phyloP scores from a whole-genome alignment of 2,113 vertebrate species.

The Thinocorus orbignyianus region DNA sequence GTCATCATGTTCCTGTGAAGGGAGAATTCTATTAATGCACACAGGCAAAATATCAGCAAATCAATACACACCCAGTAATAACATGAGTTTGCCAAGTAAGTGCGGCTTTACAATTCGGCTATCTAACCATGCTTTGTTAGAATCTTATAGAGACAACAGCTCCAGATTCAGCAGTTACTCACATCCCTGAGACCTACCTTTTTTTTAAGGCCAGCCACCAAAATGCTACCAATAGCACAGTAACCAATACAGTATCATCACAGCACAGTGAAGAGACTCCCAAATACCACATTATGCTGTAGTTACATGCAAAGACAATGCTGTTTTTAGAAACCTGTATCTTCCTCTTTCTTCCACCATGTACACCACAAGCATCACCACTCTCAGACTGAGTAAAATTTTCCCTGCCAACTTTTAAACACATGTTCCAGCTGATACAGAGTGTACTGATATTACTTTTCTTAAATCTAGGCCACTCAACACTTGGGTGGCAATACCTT shows the following conservation, averaged over 20 bases:
- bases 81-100: accelerated
- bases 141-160: background rate
- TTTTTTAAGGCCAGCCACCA: background rate
- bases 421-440: background rate
- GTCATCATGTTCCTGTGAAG: conserved; percentile 87
- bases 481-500: background rate
- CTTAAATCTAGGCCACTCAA: background rate
- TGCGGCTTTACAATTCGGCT: background rate
- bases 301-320: background rate
- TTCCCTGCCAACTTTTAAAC: background rate
- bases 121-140: background rate
- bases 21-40: background rate
- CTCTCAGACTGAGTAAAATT: background rate
- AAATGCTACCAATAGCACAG: background rate
- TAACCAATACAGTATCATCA: background rate
- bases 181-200: background rate
- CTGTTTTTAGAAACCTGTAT: accelerated
- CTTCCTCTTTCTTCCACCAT: background rate
- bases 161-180: background rate
- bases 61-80: background rate
- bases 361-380: background rate
- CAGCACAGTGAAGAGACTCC: background rate
- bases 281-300: accelerated
- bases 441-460: accelerated
- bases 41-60: background rate